A percentile compares a stretch with the other conserved stretches of the same genome.
These are phyloP conservation scores for Dioctria linearis DNA, from an alignment of 2,888 invertebrate genomes.

Conservation along the genomic window DNA sequence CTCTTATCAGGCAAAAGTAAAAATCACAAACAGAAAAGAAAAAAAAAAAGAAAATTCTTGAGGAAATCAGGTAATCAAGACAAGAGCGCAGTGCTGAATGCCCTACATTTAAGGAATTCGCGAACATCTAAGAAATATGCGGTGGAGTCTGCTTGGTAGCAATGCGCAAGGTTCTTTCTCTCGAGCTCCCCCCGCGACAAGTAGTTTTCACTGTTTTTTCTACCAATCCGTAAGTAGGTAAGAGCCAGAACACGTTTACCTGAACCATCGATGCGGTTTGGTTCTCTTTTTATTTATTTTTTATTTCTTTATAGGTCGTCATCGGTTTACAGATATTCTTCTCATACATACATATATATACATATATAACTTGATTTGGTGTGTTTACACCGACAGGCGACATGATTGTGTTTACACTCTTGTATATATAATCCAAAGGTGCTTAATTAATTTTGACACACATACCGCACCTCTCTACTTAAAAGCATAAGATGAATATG, in stretches of 20 bases:
- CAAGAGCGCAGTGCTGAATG: not conserved
- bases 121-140: conserved; percentile 12
- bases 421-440: conserved; percentile 23
- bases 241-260: conserved; percentile 41
- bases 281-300: conserved; percentile 12
- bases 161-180: not conserved
- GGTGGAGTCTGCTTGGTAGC: not conserved
- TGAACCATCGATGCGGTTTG: conserved; percentile 7
- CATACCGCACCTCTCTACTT: conserved; percentile 8
- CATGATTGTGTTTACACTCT: not conserved
- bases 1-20: not conserved
- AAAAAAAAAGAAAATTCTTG: not conserved
- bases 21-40: not conserved
- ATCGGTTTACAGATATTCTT: conserved; percentile 11
- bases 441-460: conserved; percentile 48
- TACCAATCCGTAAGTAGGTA: conserved; percentile 30
- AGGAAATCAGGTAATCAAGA: not conserved
- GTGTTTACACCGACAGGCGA: not conserved
- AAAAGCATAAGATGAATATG: conserved; percentile 29
- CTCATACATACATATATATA: too few species aligned
- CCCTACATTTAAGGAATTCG: conserved; percentile 42
- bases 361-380: conserved; percentile 14
- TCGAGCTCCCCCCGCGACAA: not conserved
- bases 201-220: conserved; percentile 9
- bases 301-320: conserved; percentile 41